These are phyloP conservation scores for Amblyopsis rosae DNA, from an alignment of 2,113 vertebrate genomes.

Conservation along the genomic window DNA sequence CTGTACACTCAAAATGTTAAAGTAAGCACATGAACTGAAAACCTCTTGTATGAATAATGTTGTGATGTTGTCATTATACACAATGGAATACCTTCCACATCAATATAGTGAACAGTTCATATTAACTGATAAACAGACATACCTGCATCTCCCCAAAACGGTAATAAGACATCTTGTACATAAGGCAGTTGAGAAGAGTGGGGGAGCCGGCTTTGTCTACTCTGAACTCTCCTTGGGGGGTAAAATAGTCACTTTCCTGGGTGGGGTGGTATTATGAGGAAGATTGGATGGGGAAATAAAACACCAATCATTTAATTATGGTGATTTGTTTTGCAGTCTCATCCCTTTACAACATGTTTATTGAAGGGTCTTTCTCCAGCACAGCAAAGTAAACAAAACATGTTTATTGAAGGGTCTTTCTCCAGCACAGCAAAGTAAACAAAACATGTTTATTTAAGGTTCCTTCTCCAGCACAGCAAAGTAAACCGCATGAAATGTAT, in stretches of 20 bases:
- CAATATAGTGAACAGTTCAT: not conserved
- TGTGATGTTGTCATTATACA: not conserved
- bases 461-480: no score
- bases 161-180: constrained; percentile 99
- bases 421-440: no score
- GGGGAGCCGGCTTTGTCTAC: constrained; percentile 96
- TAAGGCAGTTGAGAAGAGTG: constrained; percentile 94
- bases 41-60: not conserved
- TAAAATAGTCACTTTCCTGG: constrained; percentile 98
- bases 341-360: no score
- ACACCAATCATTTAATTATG: not conserved
- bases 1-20: not conserved
- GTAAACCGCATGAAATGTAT: no score
- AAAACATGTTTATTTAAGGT: no score
- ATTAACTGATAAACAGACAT: not conserved
- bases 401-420: no score
- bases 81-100: not conserved
- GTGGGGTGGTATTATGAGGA: not conserved
- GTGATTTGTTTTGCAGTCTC: not conserved
- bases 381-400: no score
- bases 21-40: not conserved
- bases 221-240: constrained; percentile 95
- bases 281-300: not conserved
- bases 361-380: no score
- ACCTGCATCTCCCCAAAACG: constrained; percentile 99